phyloP scores from a whole-genome alignment of 2,113 vertebrate genomes.

The Holacanthus passer region DNA sequence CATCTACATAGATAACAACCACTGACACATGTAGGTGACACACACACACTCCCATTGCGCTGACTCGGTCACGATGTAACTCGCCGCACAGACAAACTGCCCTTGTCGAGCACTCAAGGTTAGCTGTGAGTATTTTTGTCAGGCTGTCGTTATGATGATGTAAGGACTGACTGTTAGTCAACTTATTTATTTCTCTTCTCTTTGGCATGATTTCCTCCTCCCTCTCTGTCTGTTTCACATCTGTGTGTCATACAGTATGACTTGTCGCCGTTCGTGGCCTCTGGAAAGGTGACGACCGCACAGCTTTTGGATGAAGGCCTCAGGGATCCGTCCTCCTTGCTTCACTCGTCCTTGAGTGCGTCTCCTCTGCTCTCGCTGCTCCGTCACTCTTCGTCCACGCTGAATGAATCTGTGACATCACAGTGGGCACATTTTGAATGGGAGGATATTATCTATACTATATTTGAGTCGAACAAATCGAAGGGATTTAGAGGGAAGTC shows the following conservation, averaged over 20 bases:
- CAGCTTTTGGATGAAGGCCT: constrained; percentile 28
- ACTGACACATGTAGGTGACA: constrained; percentile 40
- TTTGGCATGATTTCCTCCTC: neutral
- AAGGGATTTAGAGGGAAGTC: neutral
- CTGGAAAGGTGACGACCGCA: constrained; percentile 40
- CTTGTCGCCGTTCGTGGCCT: constrained; percentile 38
- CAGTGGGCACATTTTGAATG: constrained; percentile 9
- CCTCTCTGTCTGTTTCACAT: neutral
- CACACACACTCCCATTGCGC: constrained; percentile 35
- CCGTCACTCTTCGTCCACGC: constrained; percentile 10
- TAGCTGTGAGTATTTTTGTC: constrained; percentile 43
- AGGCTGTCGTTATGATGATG: constrained; percentile 22
- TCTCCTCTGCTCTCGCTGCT: constrained; percentile 18
- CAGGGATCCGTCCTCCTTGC: constrained; percentile 29
- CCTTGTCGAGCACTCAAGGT: constrained; percentile 48
- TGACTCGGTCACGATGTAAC: constrained; percentile 44
- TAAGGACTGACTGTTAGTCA: neutral
- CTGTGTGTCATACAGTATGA: constrained; percentile 24
- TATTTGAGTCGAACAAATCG: neutral
- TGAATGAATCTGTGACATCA: constrained; percentile 29
- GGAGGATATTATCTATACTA: neutral
- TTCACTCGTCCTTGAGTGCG: constrained; percentile 22
- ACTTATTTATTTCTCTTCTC: neutral
- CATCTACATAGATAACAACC: neutral
- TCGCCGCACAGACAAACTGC: constrained; percentile 17